phyloP scores from a whole-genome alignment of 2,113 vertebrate genomes.

The Prunella fulvescens region DNA sequence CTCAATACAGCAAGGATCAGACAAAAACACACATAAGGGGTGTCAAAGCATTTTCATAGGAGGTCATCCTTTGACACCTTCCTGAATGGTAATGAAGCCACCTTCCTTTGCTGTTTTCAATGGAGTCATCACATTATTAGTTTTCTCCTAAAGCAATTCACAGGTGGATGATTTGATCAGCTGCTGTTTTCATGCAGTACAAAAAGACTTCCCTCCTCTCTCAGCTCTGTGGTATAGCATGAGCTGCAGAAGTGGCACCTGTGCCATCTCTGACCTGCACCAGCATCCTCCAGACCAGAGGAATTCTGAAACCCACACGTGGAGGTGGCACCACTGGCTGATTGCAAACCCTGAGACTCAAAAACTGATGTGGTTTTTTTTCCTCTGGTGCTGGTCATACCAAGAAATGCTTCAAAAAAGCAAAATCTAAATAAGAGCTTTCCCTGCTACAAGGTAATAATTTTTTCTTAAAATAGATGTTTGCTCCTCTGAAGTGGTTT shows the following conservation, averaged over 20 bases:
- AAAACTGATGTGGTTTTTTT: neutral
- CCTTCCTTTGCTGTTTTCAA: neutral
- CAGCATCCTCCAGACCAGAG: neutral
- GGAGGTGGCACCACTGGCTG: neutral
- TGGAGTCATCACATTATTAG: neutral
- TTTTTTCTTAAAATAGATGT: neutral
- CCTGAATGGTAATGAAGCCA: neutral
- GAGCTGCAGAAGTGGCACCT: neutral
- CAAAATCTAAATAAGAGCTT: neutral
- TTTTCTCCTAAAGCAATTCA: slow-evolving; percentile 1
- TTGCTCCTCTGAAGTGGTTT: neutral
- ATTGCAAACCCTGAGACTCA: neutral
- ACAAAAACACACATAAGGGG: slow-evolving; percentile 2
- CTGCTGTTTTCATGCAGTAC: neutral
- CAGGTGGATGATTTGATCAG: neutral
- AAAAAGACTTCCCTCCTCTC: neutral
- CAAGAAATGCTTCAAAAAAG: neutral
- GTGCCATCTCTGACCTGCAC: neutral
- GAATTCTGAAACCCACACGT: neutral
- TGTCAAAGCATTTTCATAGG: neutral
- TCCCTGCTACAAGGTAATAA: neutral
- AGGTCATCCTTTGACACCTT: neutral
- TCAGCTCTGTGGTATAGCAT: neutral
- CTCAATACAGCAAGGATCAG: neutral
- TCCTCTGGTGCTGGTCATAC: neutral